phyloP scores from a whole-genome alignment of 2,797 vertebrate species.

The Thamnophis elegans region DNA sequence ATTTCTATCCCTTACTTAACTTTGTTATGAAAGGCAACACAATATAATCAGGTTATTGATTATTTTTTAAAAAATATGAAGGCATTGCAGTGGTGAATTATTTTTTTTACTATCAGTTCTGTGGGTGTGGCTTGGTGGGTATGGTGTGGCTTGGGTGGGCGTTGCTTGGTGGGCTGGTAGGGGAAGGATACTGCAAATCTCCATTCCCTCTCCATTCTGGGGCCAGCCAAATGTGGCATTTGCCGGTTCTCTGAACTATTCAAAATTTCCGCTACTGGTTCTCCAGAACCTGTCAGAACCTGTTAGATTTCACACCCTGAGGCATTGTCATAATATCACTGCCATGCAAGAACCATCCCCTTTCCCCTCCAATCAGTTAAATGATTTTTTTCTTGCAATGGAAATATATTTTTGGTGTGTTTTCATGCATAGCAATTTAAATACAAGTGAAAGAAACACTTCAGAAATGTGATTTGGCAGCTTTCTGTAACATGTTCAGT shows the following conservation, averaged over 20 bases:
- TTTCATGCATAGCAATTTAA: not conserved
- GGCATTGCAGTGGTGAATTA: not conserved
- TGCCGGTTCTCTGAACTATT: too few relatives aligned
- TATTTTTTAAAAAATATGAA: not conserved
- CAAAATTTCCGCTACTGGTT: too few relatives aligned
- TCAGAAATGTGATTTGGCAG: conserved; percentile 18
- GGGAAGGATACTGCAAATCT: too few relatives aligned
- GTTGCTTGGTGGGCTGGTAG: too few relatives aligned
- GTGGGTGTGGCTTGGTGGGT: too few relatives aligned
- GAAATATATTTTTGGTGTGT: not conserved
- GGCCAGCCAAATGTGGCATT: too few relatives aligned
- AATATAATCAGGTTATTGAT: not conserved
- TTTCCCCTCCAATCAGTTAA: not conserved
- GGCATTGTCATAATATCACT: not conserved
- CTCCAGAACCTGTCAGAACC: too few relatives aligned
- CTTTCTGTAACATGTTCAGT: not conserved
- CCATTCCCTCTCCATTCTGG: too few relatives aligned
- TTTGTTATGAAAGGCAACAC: not conserved
- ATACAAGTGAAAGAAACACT: not conserved
- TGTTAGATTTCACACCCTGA: not conserved
- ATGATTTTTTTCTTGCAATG: conserved; percentile 10
- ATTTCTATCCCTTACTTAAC: not conserved
- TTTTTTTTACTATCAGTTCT: too few relatives aligned
- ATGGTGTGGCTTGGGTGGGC: too few relatives aligned
- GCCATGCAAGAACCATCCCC: not conserved